Conservation (phyloP, 2,888 invertebrate genomes). For the Philonicus albiceps region DNA sequence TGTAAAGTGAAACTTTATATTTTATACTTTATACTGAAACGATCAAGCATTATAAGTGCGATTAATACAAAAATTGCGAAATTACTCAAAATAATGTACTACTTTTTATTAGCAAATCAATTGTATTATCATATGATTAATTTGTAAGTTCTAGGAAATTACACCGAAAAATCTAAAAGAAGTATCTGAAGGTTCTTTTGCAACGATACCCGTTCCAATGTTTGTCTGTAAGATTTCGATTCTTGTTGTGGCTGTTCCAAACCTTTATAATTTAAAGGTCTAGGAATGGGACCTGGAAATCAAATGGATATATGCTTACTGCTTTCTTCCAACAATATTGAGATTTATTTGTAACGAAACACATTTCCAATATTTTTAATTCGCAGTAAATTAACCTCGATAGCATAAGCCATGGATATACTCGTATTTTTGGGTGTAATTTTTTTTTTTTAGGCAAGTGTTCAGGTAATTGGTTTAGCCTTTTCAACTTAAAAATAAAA, state of each 20-base stretch:
- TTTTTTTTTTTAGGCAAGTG: no score
- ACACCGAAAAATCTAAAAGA: no score
- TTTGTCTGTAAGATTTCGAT: no score
- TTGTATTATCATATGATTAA: not conserved
- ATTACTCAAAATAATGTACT: not conserved
- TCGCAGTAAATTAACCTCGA: not conserved
- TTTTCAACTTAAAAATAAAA: no score
- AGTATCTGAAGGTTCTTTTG: no score
- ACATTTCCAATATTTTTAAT: not conserved
- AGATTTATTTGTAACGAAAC: not conserved
- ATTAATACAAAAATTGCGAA: not conserved
- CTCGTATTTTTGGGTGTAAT: not conserved
- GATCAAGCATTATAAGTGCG: no score
- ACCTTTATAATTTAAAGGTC: not conserved
- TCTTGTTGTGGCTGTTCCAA: not conserved
- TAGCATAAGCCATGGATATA: not conserved
- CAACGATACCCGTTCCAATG: no score
- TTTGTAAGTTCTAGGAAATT: no score
- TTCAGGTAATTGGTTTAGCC: no score
- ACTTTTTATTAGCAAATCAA: not conserved
- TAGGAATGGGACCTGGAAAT: not conserved
- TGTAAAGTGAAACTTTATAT: not conserved
- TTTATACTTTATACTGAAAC: no score
- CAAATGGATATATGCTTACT: not conserved
- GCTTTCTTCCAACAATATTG: not conserved